Base-by-base conservation (phyloP, 1,140 invertebrate species). In the Saccostrea echinata region DNA sequence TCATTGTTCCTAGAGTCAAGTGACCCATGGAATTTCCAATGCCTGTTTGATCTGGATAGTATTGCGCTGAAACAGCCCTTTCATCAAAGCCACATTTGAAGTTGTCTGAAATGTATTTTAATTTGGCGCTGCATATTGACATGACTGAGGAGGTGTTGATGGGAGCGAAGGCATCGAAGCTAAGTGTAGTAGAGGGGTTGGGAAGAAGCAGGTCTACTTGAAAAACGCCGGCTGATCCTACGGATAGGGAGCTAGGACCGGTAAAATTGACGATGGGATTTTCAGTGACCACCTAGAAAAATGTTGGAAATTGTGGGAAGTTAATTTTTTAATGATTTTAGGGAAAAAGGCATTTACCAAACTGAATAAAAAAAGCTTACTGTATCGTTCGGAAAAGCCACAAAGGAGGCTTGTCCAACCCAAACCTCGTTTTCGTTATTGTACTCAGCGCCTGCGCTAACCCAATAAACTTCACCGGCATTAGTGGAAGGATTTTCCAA, bases 391-490 rank as follows among this genome's bases (percentile, higher is more conserved):
- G 84, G 68, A 8, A 68, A 61, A 35, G 80, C 53, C 9, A 33
- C 27, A 86, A 88, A 88, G 3, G 92, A 91, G 0, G 94, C 93
- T 86, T 95, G 95, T 27, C 95, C 95, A 21, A 96, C 94, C 95
- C 95, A 95, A 9, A 96, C 93, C 64, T 94, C 94, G 13, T 92
- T 92, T 80, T 95, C 93, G 61, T 93, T 91, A 90, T 94, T 93
- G 91, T 95, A 96, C 88, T 95, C 95, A 4, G 95, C 95, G 0
- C 95, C 95, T 3, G 94, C 94, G 85, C 95, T 95, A 1, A 96
- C 93, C 91, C 94, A 95, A 84, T 95, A 94, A 0, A 89, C 87
- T 13, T 86, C 88, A 0, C 89, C 91, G 24, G 90, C 89, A 2
- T 84, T 84, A 11, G 91, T 90, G 52, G 93, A 90, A 11, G 86